Percentiles rank a stretch among this genome's conserved stretches.
These are phyloP conservation scores for Poecile montanus DNA, from an alignment of 2,797 vertebrate genomes.

Conservation along the genomic window DNA sequence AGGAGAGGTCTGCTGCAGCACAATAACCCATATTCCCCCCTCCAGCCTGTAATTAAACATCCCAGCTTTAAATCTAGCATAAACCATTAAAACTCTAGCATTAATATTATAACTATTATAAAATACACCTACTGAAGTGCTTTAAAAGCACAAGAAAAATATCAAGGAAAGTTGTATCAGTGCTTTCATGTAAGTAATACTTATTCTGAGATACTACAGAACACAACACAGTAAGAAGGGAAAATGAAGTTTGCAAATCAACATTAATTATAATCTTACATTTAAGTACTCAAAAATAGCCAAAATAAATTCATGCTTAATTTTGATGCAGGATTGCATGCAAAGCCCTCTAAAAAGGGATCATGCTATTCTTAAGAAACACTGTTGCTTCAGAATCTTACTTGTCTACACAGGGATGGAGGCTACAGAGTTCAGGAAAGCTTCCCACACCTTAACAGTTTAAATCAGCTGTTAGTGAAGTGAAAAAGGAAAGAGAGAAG, in stretches of 20 bases:
- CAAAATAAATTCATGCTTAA: slow-evolving; percentile 78
- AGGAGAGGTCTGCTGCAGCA: neutral
- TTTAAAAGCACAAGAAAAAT: slow-evolving; percentile 15
- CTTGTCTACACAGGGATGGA: slow-evolving; percentile 83
- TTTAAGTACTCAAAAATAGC: slow-evolving; percentile 61
- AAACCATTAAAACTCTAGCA: neutral
- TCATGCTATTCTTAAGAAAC: slow-evolving; percentile 80
- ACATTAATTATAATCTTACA: slow-evolving; percentile 29
- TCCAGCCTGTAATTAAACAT: neutral
- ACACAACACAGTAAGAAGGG: slow-evolving; percentile 51
- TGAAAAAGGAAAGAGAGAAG: slow-evolving; percentile 84
- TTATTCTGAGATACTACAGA: neutral
- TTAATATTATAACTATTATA: neutral
- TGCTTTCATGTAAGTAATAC: neutral
- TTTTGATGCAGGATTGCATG: slow-evolving; percentile 78
- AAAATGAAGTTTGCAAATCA: slow-evolving; percentile 57
- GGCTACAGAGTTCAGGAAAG: slow-evolving; percentile 84
- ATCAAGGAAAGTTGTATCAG: neutral
- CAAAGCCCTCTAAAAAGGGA: slow-evolving; percentile 72
- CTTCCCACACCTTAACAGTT: slow-evolving; percentile 89
- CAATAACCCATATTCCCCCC: neutral
- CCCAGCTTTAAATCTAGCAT: neutral
- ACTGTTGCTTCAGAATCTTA: slow-evolving; percentile 82
- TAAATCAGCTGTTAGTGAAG: slow-evolving; percentile 92
- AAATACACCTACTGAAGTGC: neutral